Conservation (phyloP, 2,888 invertebrate species). For the Cheilosia soror region DNA sequence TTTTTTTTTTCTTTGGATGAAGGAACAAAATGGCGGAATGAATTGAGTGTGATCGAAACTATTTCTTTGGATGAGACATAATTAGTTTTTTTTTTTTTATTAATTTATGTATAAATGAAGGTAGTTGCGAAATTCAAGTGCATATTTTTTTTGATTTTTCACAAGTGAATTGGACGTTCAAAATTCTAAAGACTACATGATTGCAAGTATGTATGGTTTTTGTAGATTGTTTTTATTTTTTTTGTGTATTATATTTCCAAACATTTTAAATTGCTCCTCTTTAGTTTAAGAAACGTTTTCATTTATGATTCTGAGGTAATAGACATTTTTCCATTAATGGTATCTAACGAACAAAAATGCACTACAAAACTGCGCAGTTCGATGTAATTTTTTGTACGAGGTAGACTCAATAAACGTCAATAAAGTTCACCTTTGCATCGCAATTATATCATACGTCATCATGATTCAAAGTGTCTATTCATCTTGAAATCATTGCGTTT, state of each 20-base stretch:
- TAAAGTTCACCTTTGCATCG: constrained; percentile 33
- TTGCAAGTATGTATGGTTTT: constrained; percentile 15
- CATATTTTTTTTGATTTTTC: constrained; percentile 6
- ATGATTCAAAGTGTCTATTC: constrained; percentile 10
- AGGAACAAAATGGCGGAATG: constrained; percentile 68
- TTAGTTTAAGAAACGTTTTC: background rate
- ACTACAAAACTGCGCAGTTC: constrained; percentile 44
- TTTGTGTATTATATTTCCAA: background rate
- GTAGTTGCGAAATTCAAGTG: constrained; percentile 24
- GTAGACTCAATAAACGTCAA: constrained; percentile 45
- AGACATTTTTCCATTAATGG: too few relatives aligned
- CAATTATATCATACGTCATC: constrained; percentile 36
- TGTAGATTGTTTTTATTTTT: constrained; percentile 6
- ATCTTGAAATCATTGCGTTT: constrained; percentile 5
- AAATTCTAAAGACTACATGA: background rate
- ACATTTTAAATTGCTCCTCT: background rate
- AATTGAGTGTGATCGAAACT: constrained; percentile 45
- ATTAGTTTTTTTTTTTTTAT: constrained; percentile 25
- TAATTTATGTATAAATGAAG: constrained; percentile 7
- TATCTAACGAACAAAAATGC: background rate
- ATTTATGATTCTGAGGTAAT: background rate
- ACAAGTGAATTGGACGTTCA: constrained; percentile 5
- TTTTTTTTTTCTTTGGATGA: constrained; percentile 35
- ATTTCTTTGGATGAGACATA: constrained; percentile 17
- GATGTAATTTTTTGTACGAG: constrained; percentile 23